Percentiles rank a stretch among this genome's conserved stretches.
These are phyloP conservation scores for Pristionchus exspectatus DNA, from an alignment of 2,888 invertebrate genomes.

Conservation along the genomic window DNA sequence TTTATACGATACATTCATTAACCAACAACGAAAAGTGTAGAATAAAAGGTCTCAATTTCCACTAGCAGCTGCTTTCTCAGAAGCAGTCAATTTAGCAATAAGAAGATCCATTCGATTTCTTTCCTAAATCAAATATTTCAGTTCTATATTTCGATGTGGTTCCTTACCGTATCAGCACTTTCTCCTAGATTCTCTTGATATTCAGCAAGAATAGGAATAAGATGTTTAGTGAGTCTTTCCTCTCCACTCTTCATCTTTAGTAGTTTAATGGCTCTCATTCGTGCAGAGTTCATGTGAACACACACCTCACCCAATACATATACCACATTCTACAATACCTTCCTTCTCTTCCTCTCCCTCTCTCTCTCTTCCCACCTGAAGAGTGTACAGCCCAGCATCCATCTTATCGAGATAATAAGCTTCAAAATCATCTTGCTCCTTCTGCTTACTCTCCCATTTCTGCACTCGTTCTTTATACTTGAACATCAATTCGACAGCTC, in stretches of 20 bases:
- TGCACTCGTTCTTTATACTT: slow-evolving; percentile 83
- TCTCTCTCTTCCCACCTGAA: slow-evolving; percentile 79
- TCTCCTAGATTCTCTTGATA: slow-evolving; percentile 68
- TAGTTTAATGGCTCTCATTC: slow-evolving; percentile 67
- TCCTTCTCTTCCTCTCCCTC: neutral
- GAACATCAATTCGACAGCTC: slow-evolving; percentile 95
- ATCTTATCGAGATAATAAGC: slow-evolving; percentile 92
- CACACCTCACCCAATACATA: slow-evolving; percentile 84
- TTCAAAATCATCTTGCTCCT: slow-evolving; percentile 80
- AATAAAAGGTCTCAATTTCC: neutral
- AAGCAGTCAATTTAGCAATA: slow-evolving; percentile 55
- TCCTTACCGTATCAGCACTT: slow-evolving; percentile 57
- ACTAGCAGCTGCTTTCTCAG: slow-evolving; percentile 49
- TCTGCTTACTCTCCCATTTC: slow-evolving; percentile 50
- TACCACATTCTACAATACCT: slow-evolving; percentile 88
- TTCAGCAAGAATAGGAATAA: slow-evolving; percentile 66
- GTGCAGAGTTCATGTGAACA: slow-evolving; percentile 78
- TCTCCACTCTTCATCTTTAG: slow-evolving; percentile 73
- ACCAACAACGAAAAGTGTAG: neutral
- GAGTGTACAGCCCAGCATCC: slow-evolving; percentile 94
- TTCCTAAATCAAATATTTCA: slow-evolving; percentile 54
- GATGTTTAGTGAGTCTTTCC: slow-evolving; percentile 64
- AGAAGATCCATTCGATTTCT: slow-evolving; percentile 61
- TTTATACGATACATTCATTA: neutral
- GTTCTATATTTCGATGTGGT: neutral